Base-by-base conservation (phyloP, 2,113 vertebrate species). In the Kryptolebias marmoratus region DNA sequence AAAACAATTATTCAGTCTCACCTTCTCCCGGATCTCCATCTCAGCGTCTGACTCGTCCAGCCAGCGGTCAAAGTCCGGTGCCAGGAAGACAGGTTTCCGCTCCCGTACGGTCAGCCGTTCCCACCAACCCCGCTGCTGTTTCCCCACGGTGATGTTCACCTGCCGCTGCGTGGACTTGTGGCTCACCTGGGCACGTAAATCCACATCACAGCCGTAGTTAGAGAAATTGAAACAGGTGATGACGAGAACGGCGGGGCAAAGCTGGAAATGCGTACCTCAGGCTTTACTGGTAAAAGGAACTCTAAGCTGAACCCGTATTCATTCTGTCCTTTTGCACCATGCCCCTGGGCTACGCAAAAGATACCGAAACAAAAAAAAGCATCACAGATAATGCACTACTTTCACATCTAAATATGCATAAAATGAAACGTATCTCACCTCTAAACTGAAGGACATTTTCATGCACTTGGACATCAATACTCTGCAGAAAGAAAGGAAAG, bases 31-130 rank as follows among this genome's bases (percentile, higher is more conserved):
- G 60, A 98, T 95, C 82, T 99, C 97, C 95, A 95, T 96, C 85
- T 99, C 97, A 0, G 97, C 97, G 53, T 98, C 98, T 0, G 98
- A 99, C 74, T 99, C 97, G 0, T 98, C 97, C 75, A 98, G 66
- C 97, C 98, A 99, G 80, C 97, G 97, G 84, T 99, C 97, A 10
- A 98, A 99, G 85, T 99, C 98, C 0, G 96, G 97, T 0, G 90
- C 90, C 42, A 99, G 84, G 82, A 98, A 99, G 30, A 95, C 79
- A 0, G 97, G 97, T 52, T 95, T 97, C 50, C 95, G 95, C 89
- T 96, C 96, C 58, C 96, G 96, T 66, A 88, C 90, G 27, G 94
- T 95, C 68, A 98, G 93, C 31, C 96, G 92, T 55, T 95, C 93
- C 98, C 98, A 99, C 98, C 97, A 99, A 65, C 87, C 93, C 57